Percentiles rank a stretch among this genome's conserved stretches.
phyloP scores from a whole-genome alignment of 2,888 invertebrate species.

The Biston stratarius region DNA sequence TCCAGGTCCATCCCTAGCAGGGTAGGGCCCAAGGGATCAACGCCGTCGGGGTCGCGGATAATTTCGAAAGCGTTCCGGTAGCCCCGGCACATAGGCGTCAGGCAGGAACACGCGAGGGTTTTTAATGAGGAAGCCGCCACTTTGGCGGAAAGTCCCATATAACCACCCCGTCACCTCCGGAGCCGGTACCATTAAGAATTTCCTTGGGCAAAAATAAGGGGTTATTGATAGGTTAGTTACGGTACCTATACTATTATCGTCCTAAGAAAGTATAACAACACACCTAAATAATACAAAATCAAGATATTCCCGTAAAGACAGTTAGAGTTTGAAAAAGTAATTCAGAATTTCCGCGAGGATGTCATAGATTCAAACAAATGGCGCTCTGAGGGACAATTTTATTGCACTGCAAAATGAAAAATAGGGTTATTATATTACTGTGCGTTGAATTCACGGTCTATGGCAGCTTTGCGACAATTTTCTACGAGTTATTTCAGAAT shows the following conservation, averaged over 20 bases:
- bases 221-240: too few relatives aligned
- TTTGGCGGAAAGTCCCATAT: too few relatives aligned
- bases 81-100: too few relatives aligned
- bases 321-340: slow-evolving; percentile 10
- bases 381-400: slow-evolving; percentile 16
- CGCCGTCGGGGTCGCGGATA: too few relatives aligned
- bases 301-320: neutral
- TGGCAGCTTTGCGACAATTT: slow-evolving; percentile 14
- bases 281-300: slow-evolving; percentile 4
- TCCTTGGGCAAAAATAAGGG: too few relatives aligned
- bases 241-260: neutral
- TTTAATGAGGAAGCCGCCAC: too few relatives aligned
- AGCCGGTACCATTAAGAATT: too few relatives aligned
- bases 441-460: slow-evolving; percentile 6
- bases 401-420: slow-evolving; percentile 21
- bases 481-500: slow-evolving; percentile 6
- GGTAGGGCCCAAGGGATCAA: too few relatives aligned
- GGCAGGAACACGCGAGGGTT: too few relatives aligned
- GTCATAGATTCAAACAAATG: slow-evolving; percentile 32
- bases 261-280: neutral
- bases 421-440: slow-evolving; percentile 22
- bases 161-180: too few relatives aligned
- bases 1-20: too few relatives aligned
- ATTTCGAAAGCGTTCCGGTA: too few relatives aligned
- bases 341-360: slow-evolving; percentile 18